Base-by-base conservation (phyloP, 2,888 invertebrate species). In the Meliscaeva auricollis region DNA sequence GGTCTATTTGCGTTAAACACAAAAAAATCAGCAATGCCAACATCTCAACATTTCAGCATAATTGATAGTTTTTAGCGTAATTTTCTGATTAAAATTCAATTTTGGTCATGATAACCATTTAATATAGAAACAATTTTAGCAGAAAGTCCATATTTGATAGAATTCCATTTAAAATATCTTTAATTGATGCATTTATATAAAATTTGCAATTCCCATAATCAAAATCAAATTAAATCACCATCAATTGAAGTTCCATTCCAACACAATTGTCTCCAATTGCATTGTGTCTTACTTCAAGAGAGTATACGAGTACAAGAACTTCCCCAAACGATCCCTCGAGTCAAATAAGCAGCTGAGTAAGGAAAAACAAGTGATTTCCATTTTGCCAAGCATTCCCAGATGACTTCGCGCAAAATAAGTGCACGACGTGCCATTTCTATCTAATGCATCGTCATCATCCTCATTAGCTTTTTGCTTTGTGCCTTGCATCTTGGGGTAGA, bases 401-500 rank as follows among this genome's bases (percentile, higher is more conserved):
- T 84, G 84, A 84, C 60, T 84, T 80, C n/a, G 80, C 84, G 52
- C 48, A 74, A 84, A 80, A 74, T 84, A 84, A 79, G 66, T 72
- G 84, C 80, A 84, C 84, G 56, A 38, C 44, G 73, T 80, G 69
- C 85, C 76, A 74, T 85, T 81, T 73, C 69, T 46, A 81, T 77
- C 78, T 85, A 85, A 85, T 85, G 85, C 85, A 76, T 81, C 85
- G 81, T 85, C 85, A 85, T 85, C 85, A 81, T 77, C 60, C 85
- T 85, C 85, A 85, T 85, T 85, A 85, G 76, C 62, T 85, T 77
- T 76, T 80, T 79, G 54, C 69, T 32, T 32, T 56, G 35, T 46
- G 17, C 32, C 15, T 32, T 32, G 44, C 73, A 70, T 77, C 52
- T 77, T n/a, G 22, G 60, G 60, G 50, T 30, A 50, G 22, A 60